Base-by-base conservation (phyloP, 1,140 invertebrate genomes). In the Hestina assimilis region DNA sequence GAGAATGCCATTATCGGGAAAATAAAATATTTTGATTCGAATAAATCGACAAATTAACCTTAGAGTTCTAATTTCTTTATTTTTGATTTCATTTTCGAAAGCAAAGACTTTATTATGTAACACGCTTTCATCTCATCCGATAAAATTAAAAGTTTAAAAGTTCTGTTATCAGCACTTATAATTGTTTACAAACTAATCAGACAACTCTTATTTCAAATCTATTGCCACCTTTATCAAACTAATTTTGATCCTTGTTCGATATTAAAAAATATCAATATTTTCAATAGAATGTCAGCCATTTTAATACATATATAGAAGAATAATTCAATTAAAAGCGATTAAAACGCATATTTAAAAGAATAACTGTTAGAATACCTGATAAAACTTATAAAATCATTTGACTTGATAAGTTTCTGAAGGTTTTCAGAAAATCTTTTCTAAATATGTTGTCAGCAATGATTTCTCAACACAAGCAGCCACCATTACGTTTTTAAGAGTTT, bases 361-460 rank as follows among this genome's bases (percentile, higher is more conserved):
- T 15, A 51, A 59, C 35, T 26, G 14, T 7, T n/a, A 46, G 21
- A 53, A 63, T 77, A 83, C 80, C 80, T 83, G 67, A 19, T 35
- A 59, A 31, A 56, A 63, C 35, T 63, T 58, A 65, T 45, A 52
- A 52, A 60, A 72, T 38, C 50, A 54, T 38, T 46, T 9, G 35
- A 59, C 64, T 59, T 46, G 55, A 73, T 81, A 75, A 71, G 67
- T 81, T 81, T 81, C 57, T 81, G 72, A 74, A 86, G 68, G 80
- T 84, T 86, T 86, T 75, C 81, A 62, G 46, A 66, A 64, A 56
- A 56, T 56, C 47, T 72, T 72, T 79, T 67, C 51, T 35, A 79
- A 75, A 83, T 69, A 83, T 69, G 83, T 87, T 87, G 83, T 84
- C 83, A 87, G 83, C 83, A 84, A 83, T 84, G 81, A 71, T 75